phyloP scores from a whole-genome alignment of 1,140 invertebrate genomes.

The Drosophila kanapiae region DNA sequence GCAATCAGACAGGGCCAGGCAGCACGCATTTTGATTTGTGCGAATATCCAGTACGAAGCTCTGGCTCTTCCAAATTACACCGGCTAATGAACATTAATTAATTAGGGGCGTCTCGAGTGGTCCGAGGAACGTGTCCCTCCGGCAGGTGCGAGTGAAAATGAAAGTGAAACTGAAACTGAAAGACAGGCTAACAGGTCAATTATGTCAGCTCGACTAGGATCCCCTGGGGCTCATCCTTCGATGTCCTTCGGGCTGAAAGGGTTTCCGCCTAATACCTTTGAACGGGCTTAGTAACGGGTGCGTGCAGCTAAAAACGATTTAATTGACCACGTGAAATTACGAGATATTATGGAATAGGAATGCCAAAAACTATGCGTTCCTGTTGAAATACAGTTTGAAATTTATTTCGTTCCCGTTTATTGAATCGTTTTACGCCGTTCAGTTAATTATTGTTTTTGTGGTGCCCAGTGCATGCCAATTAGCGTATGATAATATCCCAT shows the following conservation, averaged over 20 bases:
- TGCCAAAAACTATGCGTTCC: not conserved
- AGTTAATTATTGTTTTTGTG: constrained; percentile 28
- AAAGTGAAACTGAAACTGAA: constrained; percentile 10
- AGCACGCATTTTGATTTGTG: constrained; percentile 76
- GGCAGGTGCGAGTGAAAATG: constrained; percentile 41
- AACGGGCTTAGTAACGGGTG: not conserved
- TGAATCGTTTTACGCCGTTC: constrained; percentile 23
- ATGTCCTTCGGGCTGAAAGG: not conserved
- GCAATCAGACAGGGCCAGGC: constrained; percentile 63
- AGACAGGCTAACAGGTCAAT: constrained; percentile 55
- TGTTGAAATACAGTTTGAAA: not conserved
- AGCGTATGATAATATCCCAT: constrained; percentile 54
- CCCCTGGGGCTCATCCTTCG: not conserved
- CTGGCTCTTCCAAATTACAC: constrained; percentile 50
- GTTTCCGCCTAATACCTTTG: constrained; percentile 7
- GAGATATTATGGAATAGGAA: not conserved
- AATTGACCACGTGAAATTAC: not conserved
- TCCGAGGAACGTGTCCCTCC: constrained; percentile 38
- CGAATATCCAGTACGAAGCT: constrained; percentile 37
- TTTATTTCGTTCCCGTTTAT: not conserved
- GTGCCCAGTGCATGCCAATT: constrained; percentile 34
- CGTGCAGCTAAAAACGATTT: constrained; percentile 18
- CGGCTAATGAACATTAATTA: constrained; percentile 80
- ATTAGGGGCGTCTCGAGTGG: constrained; percentile 55
- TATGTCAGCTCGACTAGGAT: constrained; percentile 42